Percentiles rank a stretch among this genome's conserved stretches.
Evolutionary conservation across 2,113 vertebrate genomes (phyloP).

Genomic region (Ciconia stormi): DNA sequence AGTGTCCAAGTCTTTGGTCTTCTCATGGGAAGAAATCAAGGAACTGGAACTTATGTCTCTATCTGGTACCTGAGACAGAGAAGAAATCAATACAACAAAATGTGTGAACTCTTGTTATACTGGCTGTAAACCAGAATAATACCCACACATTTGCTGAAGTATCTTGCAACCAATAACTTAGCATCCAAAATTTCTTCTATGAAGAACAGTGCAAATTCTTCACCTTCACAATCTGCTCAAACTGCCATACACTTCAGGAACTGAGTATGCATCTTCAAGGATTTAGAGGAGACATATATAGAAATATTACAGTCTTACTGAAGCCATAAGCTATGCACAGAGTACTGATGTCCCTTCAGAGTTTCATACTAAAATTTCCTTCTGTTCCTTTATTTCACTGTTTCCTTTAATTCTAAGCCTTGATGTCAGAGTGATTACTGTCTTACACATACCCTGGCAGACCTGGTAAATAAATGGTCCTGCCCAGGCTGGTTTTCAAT

Average conservation of each 20-base stretch:
- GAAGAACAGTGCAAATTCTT: neutral
- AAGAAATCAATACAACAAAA: neutral
- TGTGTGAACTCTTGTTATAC: neutral
- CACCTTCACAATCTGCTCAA: neutral
- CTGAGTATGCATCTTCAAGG: neutral
- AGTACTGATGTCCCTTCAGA: neutral
- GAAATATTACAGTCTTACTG: neutral
- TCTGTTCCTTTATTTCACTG: neutral
- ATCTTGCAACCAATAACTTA: neutral
- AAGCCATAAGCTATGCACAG: neutral
- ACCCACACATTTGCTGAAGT: neutral
- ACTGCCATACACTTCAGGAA: neutral
- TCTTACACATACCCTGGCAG: neutral
- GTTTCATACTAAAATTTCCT: neutral
- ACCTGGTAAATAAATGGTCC: neutral
- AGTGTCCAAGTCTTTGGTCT: neutral
- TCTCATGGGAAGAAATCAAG: neutral
- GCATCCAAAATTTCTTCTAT: neutral
- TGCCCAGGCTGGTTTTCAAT: neutral
- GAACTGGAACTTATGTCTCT: neutral
- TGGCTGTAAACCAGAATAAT: neutral
- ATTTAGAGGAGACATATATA: neutral
- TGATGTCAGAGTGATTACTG: neutral
- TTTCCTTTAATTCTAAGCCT: neutral
- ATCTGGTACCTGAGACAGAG: neutral